Evolutionary conservation across 2,797 vertebrate species (phyloP), one percentile per base, ranked within the genome.

Genomic region (Onychomys torridus): DNA sequence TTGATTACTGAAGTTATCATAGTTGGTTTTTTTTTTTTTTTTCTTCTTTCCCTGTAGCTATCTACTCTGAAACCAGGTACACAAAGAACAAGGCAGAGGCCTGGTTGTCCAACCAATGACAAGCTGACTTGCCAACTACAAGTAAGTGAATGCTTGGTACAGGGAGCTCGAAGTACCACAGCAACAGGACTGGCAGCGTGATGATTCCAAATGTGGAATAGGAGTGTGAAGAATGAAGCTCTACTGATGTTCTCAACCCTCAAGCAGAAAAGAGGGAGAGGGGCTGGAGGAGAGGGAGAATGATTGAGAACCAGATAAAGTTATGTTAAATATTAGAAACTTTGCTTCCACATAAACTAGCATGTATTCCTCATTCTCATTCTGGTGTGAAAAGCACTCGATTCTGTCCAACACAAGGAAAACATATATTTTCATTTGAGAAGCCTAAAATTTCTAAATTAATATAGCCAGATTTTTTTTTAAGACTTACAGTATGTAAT

Each of bases 1-100:
- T 93, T 97, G 96, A 96, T 97, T 94, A 95, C 79, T 9, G 4
- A 57, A 85, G 90, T 93, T 97, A 90, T 90, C 83, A 77, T 84
- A 84, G 75, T 10, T 49, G 4, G 10, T 49, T 49, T 49, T 49
- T 52, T 46, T 82, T 40, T 17, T 17, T 37, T 76, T 25, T 3
- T 94, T 85, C 81, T 89, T 16, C 57, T 37, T 49, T 13, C 32
- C 12, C 92, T 34, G 69, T 82, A 95, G 71, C 75, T 92, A 34
- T 93, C 86, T 94, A 84, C 86, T 94, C 77, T 87, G 75, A 90
- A 92, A 89, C 63, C 73, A 71, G 52, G 92, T 77, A 69, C 59
- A 37, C 32, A 43, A 88, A 25, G 77, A 90, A 92, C 29, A 94
- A 87, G 43, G 57, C 67, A 89, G 69, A 91, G 57, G 5, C 37